These are phyloP conservation scores for Trypoxylus dichotomus DNA, from an alignment of 1,140 invertebrate species.

Conservation along the genomic window DNA sequence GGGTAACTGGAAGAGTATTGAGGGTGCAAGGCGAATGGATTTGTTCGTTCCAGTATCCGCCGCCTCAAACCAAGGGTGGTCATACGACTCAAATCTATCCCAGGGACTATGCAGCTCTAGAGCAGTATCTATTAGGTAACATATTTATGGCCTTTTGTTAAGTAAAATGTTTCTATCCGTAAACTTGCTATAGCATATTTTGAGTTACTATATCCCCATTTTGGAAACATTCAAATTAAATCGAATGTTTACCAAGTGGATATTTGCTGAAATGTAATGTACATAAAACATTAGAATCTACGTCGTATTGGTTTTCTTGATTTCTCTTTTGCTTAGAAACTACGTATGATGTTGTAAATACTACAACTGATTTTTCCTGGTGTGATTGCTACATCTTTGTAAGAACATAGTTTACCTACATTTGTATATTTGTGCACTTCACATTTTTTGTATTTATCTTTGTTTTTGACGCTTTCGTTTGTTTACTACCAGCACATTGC, in stretches of 20 bases:
- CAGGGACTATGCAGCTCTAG: slow-evolving; percentile 62
- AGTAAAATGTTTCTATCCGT: neutral
- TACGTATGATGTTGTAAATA: neutral
- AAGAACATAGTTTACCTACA: neutral
- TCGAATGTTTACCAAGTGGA: no score
- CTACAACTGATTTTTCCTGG: neutral
- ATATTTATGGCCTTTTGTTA: neutral
- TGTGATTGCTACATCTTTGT: neutral
- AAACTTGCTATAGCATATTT: neutral
- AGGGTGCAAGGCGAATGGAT: slow-evolving; percentile 94
- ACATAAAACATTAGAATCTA: no score
- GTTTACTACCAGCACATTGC: neutral
- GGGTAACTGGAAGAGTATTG: slow-evolving; percentile 88
- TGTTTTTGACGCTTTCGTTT: neutral
- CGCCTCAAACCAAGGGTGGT: slow-evolving; percentile 61
- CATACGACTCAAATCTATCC: slow-evolving; percentile 62
- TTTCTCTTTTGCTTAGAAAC: no score
- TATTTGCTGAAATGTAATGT: no score
- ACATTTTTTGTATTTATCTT: neutral
- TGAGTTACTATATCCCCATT: neutral
- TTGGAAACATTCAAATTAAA: no score
- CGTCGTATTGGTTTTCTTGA: no score
- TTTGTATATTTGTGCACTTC: neutral
- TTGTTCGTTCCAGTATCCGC: slow-evolving; percentile 89
- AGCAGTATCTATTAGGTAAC: slow-evolving; percentile 50